Evolutionary conservation across 2,113 vertebrate species (phyloP).

Genomic region (Oncorhynchus kisutch): DNA sequence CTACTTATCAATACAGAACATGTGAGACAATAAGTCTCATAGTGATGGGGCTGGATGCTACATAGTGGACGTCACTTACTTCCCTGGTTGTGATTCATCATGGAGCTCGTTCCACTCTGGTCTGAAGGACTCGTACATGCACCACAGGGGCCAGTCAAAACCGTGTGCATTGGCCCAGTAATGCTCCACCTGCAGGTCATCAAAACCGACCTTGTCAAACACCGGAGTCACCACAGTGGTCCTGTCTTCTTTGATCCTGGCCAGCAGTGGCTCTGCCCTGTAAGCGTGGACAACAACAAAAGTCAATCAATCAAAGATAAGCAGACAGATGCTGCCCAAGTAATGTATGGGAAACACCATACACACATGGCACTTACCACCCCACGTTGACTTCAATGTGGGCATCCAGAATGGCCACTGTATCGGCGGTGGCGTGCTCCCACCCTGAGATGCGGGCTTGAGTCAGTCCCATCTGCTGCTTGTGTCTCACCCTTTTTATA

Average conservation of each 20-base stretch:
- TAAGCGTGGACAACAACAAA: background rate
- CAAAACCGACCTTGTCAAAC: slow-evolving; percentile 66
- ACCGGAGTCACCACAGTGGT: slow-evolving; percentile 65
- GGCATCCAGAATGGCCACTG: slow-evolving; percentile 77
- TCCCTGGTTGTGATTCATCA: slow-evolving; percentile 64
- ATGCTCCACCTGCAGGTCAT: slow-evolving; percentile 48
- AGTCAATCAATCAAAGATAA: background rate
- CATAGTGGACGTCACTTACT: slow-evolving; percentile 52
- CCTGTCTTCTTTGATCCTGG: slow-evolving; percentile 64
- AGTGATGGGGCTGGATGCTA: too few relatives aligned
- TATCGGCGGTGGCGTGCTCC: slow-evolving; percentile 67
- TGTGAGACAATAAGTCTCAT: background rate
- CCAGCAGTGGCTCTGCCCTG: slow-evolving; percentile 68
- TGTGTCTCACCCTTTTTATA: slow-evolving; percentile 67
- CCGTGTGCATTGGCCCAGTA: slow-evolving; percentile 29
- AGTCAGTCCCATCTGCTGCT: slow-evolving; percentile 68
- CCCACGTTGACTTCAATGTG: slow-evolving; percentile 75
- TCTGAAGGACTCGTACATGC: slow-evolving; percentile 67
- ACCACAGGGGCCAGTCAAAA: slow-evolving; percentile 74
- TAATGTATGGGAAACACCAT: background rate
- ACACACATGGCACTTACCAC: slow-evolving; percentile 54
- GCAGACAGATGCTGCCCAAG: too few relatives aligned
- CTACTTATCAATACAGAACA: background rate
- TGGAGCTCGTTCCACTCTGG: slow-evolving; percentile 67
- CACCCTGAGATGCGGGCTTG: slow-evolving; percentile 67